phyloP scores from a whole-genome alignment of 2,888 invertebrate species.

The Tenthredo scrophulariae region DNA sequence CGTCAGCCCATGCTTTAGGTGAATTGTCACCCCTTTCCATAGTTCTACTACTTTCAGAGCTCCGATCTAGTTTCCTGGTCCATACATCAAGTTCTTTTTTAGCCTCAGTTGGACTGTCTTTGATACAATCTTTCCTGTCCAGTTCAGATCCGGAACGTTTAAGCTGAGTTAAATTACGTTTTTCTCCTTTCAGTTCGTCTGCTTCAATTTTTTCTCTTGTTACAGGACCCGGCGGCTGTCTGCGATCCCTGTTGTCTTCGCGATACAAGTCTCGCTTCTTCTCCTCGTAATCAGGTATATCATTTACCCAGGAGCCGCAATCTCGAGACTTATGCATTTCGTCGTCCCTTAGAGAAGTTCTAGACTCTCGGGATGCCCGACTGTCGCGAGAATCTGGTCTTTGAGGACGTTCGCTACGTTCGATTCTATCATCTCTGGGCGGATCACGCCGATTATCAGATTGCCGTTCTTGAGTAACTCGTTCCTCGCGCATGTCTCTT shows the following conservation, averaged over 20 bases:
- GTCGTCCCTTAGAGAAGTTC: slow-evolving; percentile 74
- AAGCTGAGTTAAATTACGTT: slow-evolving; percentile 79
- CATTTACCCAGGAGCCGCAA: slow-evolving; percentile 73
- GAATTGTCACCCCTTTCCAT: slow-evolving; percentile 63
- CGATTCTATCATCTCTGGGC: slow-evolving; percentile 66
- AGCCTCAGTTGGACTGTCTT: slow-evolving; percentile 79
- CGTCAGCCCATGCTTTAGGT: slow-evolving; percentile 79
- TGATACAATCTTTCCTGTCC: slow-evolving; percentile 71
- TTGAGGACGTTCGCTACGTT: slow-evolving; percentile 78
- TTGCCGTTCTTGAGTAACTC: slow-evolving; percentile 65
- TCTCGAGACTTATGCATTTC: slow-evolving; percentile 69
- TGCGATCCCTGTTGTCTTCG: slow-evolving; percentile 72
- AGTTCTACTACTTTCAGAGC: slow-evolving; percentile 74
- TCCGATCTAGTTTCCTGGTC: slow-evolving; percentile 80
- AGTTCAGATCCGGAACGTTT: slow-evolving; percentile 76
- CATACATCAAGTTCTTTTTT: slow-evolving; percentile 80
- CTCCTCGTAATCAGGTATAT: slow-evolving; percentile 75
- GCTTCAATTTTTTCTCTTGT: slow-evolving; percentile 83
- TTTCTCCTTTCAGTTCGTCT: slow-evolving; percentile 80
- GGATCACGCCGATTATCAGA: slow-evolving; percentile 67
- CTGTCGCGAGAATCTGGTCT: slow-evolving; percentile 82
- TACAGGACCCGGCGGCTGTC: slow-evolving; percentile 82
- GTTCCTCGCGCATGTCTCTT: slow-evolving; percentile 67
- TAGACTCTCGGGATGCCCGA: slow-evolving; percentile 80
- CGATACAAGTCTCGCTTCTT: slow-evolving; percentile 74